Conservation (phyloP, 2,113 vertebrate genomes). For the Montifringilla adamsi region DNA sequence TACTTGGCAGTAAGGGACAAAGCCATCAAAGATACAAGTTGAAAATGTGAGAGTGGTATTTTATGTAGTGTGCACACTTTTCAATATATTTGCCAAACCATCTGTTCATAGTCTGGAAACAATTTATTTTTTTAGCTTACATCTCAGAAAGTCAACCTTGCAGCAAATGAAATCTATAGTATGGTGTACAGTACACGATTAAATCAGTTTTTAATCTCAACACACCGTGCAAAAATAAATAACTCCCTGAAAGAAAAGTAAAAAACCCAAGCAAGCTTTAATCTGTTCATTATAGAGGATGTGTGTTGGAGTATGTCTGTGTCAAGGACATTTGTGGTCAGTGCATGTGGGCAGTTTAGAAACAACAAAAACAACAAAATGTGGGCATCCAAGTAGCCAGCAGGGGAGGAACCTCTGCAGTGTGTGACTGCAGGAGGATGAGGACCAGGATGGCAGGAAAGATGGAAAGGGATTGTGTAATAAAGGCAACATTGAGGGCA, state of each 20-base stretch:
- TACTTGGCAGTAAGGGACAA: not conserved
- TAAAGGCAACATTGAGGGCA: not conserved
- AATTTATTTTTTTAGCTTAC: not conserved
- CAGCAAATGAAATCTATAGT: not conserved
- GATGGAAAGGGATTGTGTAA: not conserved
- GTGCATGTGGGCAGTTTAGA: not conserved
- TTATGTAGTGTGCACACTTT: not conserved
- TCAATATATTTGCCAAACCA: constrained; percentile 7
- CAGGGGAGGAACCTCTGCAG: not conserved
- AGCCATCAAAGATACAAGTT: not conserved
- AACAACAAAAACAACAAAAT: not conserved
- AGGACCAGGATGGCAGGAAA: not conserved
- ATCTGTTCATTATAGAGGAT: not conserved
- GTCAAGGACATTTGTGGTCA: not conserved
- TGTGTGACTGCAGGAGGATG: not conserved
- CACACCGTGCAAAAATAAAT: not conserved
- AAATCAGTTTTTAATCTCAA: not conserved
- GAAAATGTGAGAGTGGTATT: not conserved
- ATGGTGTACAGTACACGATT: not conserved
- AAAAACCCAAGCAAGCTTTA: not conserved
- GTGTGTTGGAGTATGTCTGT: not conserved
- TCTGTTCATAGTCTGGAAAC: constrained; percentile 1
- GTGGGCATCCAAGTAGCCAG: not conserved
- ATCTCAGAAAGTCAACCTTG: not conserved
- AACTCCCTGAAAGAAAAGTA: not conserved